phyloP scores from a whole-genome alignment of 2,113 vertebrate species.

The Anser cygnoides region DNA sequence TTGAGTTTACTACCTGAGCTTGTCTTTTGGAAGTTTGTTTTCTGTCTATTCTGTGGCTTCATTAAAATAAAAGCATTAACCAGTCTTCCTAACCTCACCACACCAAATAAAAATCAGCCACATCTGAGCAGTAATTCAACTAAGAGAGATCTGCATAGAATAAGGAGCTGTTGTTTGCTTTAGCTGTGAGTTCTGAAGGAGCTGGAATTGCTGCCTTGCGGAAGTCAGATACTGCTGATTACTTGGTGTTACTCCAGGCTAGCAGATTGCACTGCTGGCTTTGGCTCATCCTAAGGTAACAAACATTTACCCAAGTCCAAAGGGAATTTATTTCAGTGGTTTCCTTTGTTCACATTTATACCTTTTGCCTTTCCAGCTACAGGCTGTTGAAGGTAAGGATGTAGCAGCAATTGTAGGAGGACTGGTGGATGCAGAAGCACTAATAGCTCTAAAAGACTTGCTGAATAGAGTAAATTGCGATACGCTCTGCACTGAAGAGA shows the following conservation, averaged over 20 bases:
- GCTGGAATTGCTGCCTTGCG: not conserved
- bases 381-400: conserved; percentile 84
- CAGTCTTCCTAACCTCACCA: not conserved
- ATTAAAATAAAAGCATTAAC: not conserved
- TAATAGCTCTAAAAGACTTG: conserved; percentile 92
- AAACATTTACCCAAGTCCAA: not conserved
- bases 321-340: not conserved
- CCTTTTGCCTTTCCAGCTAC: conserved; percentile 80
- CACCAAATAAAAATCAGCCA: not conserved
- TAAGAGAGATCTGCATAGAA: not conserved
- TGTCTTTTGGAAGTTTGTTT: not conserved
- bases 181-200: not conserved
- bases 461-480: conserved; percentile 92
- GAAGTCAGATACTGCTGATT: not conserved
- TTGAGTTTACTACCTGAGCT: not conserved
- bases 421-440: conserved; percentile 92
- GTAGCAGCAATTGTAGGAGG: conserved; percentile 91
- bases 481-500: conserved; percentile 92
- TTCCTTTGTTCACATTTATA: not conserved
- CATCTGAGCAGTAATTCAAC: not conserved
- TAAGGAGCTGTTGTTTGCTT: not conserved
- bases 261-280: not conserved
- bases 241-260: not conserved
- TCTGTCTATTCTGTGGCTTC: not conserved
- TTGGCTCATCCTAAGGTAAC: not conserved